Base-by-base conservation (phyloP, 2,113 vertebrate genomes). In the Chaetorhynchus papuensis region DNA sequence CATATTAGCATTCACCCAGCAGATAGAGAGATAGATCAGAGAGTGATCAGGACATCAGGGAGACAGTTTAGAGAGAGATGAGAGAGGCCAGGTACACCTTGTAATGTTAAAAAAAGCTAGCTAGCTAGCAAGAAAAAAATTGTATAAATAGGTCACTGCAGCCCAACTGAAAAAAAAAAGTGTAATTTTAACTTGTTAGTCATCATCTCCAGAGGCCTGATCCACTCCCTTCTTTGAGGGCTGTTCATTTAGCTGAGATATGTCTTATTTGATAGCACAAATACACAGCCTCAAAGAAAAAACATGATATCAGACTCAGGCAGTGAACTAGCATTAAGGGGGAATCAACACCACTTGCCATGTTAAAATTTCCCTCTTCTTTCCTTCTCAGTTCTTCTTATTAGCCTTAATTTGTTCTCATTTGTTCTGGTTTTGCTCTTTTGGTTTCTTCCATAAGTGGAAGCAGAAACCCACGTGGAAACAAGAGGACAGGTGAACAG, bases 21-120 rank as follows among this genome's bases (percentile, higher is more conserved):
- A 96, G 93, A 97, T 87, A 96, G 76, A 95, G 89, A 95, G 92
- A 92, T 93, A 97, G 96, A 97, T 97, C 96, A 97, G 96, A 97
- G 96, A 96, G 76, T 82, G 95, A 97, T 97, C 93, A 87, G 97
- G 95, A 96, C 93, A 97, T 97, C 93, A 94, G 87, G 93, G 56
- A 97, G 97, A 97, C 96, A 97, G 96, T 96, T 96, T 92, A 96
- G 91, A 94, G 69, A 93, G 81, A 97, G 95, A 97, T 80, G 69
- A 97, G 90, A 95, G 87, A 89, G 94, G 65, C 80, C 84, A 95
- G 82, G 92, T 95, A 92, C 89, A 87, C 95, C 90, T 87, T 92
- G 81, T 94, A 94, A 81, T 41, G 60, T 74, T 85, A 66, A 95
- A 90, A 89, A 94, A 94, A 83, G 33, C 57, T 75, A 96, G 66